Evolutionary conservation across 2,113 vertebrate species (phyloP), one percentile per base, ranked within the genome.

Genomic region (Antennarius striatus): DNA sequence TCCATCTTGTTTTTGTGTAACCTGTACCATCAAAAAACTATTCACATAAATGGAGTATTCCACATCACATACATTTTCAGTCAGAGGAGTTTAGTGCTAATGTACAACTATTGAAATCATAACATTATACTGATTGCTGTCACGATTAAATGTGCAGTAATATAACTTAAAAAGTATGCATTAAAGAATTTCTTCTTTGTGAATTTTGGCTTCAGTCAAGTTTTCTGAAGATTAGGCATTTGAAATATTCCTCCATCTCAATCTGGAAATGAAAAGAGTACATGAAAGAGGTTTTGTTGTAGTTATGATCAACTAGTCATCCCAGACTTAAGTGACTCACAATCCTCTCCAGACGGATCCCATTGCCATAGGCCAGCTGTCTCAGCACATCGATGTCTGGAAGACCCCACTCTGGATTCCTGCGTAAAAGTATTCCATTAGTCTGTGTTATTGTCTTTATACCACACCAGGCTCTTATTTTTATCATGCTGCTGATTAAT

Each of bases 381-480:
- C 91, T 86, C 43, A 93, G 88, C 8, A 92, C 87, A 5, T 92
- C 88, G 0, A 92, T 77, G 39, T 94, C 92, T 30, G 88, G 86
- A 56, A 93, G 92, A 53, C 92, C 91, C 91, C 91, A 93, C 13
- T 91, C 92, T 46, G 90, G 87, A 68, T 94, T 93, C 65, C 92
- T 93, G 61, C 32, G 7, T 13, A 32, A 49, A 45, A 70, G 4
- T 36, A 29, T 48, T 14, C 30, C 6, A 66, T 10, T 3, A 12
- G 22, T 22, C 22, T 22, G 22, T 22, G 1, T 22, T 17, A 71
- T n/a, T 1, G 12, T 5, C 28, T 7, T 32, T 6, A 15, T 17
- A 58, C 6, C 1, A 53, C 9, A 39, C 17, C n/a, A 3, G 2
- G 12, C 52, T 12, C 9, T 40, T n/a, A 4, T 11, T 59, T 8